phyloP scores from a whole-genome alignment of 2,888 invertebrate species.

The Xanthia icteritia region DNA sequence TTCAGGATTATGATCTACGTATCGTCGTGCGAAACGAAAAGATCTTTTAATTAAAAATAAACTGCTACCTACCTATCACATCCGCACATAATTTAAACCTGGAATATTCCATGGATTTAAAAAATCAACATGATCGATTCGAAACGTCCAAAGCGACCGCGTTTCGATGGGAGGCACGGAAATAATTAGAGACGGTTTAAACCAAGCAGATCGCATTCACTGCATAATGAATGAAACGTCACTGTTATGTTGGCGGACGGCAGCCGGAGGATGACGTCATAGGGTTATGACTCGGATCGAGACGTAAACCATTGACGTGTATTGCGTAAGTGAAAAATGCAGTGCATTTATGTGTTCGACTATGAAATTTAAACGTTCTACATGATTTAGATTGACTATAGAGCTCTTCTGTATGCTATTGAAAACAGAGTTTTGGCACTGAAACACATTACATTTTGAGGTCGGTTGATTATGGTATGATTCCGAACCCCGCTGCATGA shows the following conservation, averaged over 20 bases:
- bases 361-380: slow-evolving; percentile 7
- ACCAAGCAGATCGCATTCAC: slow-evolving; percentile 86
- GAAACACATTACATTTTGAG: neutral
- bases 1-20: neutral
- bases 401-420: neutral
- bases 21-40: neutral
- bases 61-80: neutral
- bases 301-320: slow-evolving; percentile 45
- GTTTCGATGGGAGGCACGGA: slow-evolving; percentile 85
- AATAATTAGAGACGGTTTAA: slow-evolving; percentile 88
- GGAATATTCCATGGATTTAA: slow-evolving; percentile 31
- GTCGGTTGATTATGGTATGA: too few relatives aligned
- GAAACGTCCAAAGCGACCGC: slow-evolving; percentile 71
- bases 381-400: neutral
- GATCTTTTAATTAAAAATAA: slow-evolving; percentile 20
- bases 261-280: slow-evolving; percentile 74
- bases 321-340: slow-evolving; percentile 35
- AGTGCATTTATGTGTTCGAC: slow-evolving; percentile 1
- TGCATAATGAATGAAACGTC: slow-evolving; percentile 88
- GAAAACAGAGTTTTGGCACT: slow-evolving; percentile 13
- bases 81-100: slow-evolving; percentile 25
- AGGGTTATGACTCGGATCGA: slow-evolving; percentile 70
- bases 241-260: slow-evolving; percentile 73
- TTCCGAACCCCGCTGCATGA: too few relatives aligned
- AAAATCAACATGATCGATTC: slow-evolving; percentile 63